These are phyloP conservation scores for Anarhynchus alexandrinus DNA, from an alignment of 2,113 vertebrate species.

Conservation along the genomic window DNA sequence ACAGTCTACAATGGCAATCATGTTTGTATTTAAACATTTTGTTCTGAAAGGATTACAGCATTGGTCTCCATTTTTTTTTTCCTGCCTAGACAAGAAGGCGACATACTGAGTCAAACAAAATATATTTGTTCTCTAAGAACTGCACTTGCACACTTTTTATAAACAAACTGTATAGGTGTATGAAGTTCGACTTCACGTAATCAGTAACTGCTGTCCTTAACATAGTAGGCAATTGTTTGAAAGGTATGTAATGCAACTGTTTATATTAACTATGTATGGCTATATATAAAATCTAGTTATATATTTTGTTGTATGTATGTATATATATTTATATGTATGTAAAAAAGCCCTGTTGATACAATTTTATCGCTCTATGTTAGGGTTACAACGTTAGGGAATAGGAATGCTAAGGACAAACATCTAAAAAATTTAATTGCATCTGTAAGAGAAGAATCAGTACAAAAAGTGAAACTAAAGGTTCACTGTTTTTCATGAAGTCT, in stretches of 20 bases:
- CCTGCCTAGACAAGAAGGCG: conserved; percentile 88
- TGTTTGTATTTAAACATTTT: conserved; percentile 93
- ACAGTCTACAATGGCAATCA: conserved; percentile 80
- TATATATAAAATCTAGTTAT: neutral
- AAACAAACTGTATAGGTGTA: conserved; percentile 73
- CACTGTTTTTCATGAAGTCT: neutral
- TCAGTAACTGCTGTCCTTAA: conserved; percentile 68
- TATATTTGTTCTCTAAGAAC: conserved; percentile 72
- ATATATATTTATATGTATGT: neutral
- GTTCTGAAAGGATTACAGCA: conserved; percentile 88
- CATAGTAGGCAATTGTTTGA: conserved; percentile 57
- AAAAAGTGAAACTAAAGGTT: neutral
- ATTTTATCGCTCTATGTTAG: neutral
- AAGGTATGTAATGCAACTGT: conserved; percentile 48
- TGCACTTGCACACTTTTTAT: conserved; percentile 69
- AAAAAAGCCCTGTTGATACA: neutral
- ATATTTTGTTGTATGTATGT: neutral
- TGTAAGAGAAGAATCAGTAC: neutral
- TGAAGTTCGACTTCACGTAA: conserved; percentile 60
- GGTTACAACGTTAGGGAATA: neutral
- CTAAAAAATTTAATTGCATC: neutral
- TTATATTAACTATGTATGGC: conserved; percentile 27
- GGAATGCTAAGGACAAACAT: neutral
- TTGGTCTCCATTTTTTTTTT: conserved; percentile 78
- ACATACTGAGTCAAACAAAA: conserved; percentile 78